These are phyloP conservation scores for Pseudochirops corinnae DNA, from an alignment of 2,797 vertebrate genomes.

Conservation along the genomic window DNA sequence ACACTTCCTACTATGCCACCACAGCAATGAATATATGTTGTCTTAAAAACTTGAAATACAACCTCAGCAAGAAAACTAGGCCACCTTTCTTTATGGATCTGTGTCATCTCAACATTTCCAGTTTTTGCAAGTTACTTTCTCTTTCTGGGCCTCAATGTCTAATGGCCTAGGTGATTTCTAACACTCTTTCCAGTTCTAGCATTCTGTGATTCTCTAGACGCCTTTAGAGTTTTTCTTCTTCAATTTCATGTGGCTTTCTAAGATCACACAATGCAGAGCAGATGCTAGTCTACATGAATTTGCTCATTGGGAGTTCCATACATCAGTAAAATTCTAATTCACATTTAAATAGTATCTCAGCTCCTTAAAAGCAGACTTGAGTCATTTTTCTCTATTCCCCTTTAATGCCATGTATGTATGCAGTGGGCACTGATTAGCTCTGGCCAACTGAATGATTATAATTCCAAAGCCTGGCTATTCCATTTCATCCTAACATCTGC, in stretches of 20 bases:
- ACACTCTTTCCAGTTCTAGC: not conserved
- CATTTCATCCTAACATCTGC: not conserved
- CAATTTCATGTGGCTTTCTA: not conserved
- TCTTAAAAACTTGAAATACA: conserved; percentile 37
- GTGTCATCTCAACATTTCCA: not conserved
- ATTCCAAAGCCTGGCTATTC: not conserved
- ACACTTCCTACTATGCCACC: not conserved
- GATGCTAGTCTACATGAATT: not conserved
- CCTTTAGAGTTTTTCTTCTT: not conserved
- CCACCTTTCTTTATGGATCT: not conserved
- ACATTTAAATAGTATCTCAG: not conserved
- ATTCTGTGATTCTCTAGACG: not conserved
- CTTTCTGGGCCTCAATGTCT: not conserved
- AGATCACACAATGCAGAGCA: not conserved
- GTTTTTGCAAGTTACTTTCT: not conserved
- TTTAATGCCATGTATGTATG: not conserved
- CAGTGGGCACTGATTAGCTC: not conserved
- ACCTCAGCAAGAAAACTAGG: conserved; percentile 6
- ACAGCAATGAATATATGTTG: not conserved
- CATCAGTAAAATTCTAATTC: not conserved
- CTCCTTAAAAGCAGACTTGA: not conserved
- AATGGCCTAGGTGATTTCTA: not conserved
- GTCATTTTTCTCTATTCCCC: not conserved
- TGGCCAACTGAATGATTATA: not conserved
- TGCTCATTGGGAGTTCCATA: not conserved